Evolutionary conservation across 2,797 vertebrate genomes (phyloP).

Genomic region (Phyllotis vaccarum): DNA sequence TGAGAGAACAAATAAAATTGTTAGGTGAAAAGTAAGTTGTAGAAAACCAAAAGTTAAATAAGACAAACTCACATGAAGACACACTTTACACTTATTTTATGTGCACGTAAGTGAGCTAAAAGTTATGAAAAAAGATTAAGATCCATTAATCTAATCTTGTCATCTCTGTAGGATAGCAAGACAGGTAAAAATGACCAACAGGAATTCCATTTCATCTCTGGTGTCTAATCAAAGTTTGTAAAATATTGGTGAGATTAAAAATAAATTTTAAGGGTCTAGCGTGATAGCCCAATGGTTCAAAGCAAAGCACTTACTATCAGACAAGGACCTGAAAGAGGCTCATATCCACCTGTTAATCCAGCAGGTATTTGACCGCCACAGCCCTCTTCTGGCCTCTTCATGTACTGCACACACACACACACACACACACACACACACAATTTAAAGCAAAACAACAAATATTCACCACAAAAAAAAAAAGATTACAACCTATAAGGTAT

Average conservation of each 20-base stretch:
- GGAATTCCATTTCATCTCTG: background rate
- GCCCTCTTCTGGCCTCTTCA: background rate
- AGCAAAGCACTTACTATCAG: too few species aligned
- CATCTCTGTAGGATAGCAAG: background rate
- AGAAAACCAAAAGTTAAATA: background rate
- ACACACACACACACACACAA: background rate
- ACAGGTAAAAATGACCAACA: background rate
- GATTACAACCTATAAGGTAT: background rate
- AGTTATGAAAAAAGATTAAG: slow-evolving; percentile 13
- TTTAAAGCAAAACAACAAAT: background rate
- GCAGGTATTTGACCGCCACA: background rate
- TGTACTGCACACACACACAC: background rate
- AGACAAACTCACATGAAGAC: background rate
- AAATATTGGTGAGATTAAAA: background rate
- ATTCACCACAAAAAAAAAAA: background rate
- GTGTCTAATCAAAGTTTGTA: background rate
- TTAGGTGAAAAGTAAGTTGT: background rate
- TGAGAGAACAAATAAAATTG: background rate
- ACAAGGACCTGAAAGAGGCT: background rate
- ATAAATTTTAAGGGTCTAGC: background rate
- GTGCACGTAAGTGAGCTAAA: background rate
- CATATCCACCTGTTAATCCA: background rate
- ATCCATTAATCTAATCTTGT: background rate
- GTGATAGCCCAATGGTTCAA: background rate
- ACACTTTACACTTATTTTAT: background rate